phyloP scores from a whole-genome alignment of 2,113 vertebrate species.

The Himantopus leucocephalus region DNA sequence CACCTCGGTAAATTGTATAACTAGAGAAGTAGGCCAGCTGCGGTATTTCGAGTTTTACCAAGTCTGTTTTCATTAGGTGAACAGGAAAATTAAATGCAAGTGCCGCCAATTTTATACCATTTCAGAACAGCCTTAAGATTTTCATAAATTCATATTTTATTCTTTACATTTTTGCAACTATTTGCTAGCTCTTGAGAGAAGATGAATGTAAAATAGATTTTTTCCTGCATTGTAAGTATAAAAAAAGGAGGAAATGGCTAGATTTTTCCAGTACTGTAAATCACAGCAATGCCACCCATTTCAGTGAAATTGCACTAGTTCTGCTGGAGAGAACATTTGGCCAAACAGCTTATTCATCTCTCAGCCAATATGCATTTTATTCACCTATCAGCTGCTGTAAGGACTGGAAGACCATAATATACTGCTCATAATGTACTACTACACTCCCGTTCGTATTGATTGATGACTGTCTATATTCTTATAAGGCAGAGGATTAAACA shows the following conservation, averaged over 20 bases:
- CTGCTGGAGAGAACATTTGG: background rate
- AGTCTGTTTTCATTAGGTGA: conserved; percentile 59
- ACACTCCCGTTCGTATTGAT: background rate
- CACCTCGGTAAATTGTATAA: conserved; percentile 48
- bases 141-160: background rate
- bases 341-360: background rate
- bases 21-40: background rate
- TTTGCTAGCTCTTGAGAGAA: background rate
- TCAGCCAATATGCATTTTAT: background rate
- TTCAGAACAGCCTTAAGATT: conserved; percentile 39
- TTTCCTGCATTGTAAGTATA: background rate
- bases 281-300: background rate
- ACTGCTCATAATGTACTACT: background rate
- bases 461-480: background rate
- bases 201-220: background rate
- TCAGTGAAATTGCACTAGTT: background rate
- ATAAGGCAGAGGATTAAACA: background rate
- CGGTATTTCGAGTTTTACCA: conserved; percentile 20
- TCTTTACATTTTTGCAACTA: background rate
- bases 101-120: background rate
- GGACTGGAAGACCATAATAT: background rate
- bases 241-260: background rate
- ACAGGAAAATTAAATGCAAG: conserved; percentile 47
- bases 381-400: background rate
- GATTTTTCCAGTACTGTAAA: background rate